A percentile compares a stretch with the other conserved stretches of the same genome.
Evolutionary conservation across 2,888 invertebrate species (phyloP).

Genomic region (Ypsolopha sequella): DNA sequence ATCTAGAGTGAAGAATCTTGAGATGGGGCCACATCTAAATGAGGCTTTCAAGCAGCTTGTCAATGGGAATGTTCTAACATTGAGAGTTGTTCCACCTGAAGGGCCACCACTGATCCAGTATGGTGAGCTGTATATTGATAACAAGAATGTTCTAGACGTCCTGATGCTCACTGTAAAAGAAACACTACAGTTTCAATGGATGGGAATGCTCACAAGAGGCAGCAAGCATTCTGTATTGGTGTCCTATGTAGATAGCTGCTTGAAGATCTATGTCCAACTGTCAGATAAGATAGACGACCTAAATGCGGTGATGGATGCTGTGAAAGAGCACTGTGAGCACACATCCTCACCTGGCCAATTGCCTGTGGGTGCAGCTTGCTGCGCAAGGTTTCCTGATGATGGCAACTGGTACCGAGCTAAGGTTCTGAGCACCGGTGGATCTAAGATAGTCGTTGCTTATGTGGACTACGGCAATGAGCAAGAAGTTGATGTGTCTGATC

Average conservation of each 20-base stretch:
- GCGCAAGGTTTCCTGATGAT: constrained; percentile 85
- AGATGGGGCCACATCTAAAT: constrained; percentile 72
- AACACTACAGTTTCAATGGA: constrained; percentile 47
- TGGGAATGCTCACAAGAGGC: constrained; percentile 42
- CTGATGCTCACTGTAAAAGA: constrained; percentile 53
- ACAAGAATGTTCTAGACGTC: constrained; percentile 71
- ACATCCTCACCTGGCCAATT: constrained; percentile 58
- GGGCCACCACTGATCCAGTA: constrained; percentile 81
- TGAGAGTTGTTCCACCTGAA: constrained; percentile 77
- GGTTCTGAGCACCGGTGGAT: constrained; percentile 73
- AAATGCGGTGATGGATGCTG: constrained; percentile 75
- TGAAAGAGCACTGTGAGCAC: constrained; percentile 71
- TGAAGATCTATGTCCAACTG: constrained; percentile 81
- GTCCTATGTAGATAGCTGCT: constrained; percentile 77
- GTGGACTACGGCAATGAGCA: constrained; percentile 97
- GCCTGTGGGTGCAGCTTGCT: constrained; percentile 75
- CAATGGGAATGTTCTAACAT: constrained; percentile 70
- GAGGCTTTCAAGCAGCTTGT: constrained; percentile 79
- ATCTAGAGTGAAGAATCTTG: constrained; percentile 76
- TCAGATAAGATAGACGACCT: constrained; percentile 72
- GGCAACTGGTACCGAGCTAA: constrained; percentile 93
- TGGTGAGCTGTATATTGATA: constrained; percentile 76
- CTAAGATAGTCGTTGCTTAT: constrained; percentile 80
- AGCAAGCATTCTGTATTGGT: constrained; percentile 66
- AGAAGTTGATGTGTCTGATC: constrained; percentile 69